Percentiles rank a stretch among this genome's conserved stretches.
These are phyloP conservation scores for Paraescarpia echinospica DNA, from an alignment of 1,140 invertebrate species.

Conservation along the genomic window DNA sequence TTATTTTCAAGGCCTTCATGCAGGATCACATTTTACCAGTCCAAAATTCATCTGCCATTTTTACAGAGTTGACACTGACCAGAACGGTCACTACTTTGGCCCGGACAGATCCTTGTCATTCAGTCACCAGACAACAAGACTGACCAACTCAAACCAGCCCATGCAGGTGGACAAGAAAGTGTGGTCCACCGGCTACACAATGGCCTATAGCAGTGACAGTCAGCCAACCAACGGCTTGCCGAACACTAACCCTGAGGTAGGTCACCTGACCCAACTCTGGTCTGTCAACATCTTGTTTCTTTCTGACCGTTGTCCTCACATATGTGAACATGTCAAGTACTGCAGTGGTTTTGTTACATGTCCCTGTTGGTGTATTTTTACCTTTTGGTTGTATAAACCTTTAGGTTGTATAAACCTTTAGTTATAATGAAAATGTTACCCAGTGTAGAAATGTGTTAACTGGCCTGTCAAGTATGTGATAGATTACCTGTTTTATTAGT, in stretches of 20 bases:
- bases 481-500: background rate
- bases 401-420: background rate
- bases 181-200: slow-evolving; percentile 2
- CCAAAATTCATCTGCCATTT: no score
- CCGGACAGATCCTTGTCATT: background rate
- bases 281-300: background rate
- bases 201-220: background rate
- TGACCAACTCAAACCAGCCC: slow-evolving; percentile 23
- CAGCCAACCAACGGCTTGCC: slow-evolving; percentile 9
- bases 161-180: slow-evolving; percentile 27
- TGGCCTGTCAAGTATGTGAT: background rate
- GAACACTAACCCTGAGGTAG: slow-evolving; percentile 26
- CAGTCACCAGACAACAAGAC: slow-evolving; percentile 9
- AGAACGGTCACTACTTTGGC: background rate
- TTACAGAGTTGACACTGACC: background rate
- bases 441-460: background rate
- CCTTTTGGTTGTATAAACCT: background rate
- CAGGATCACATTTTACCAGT: no score
- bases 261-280: background rate
- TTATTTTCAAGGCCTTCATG: no score
- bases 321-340: background rate
- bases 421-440: background rate
- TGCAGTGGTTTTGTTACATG: background rate
- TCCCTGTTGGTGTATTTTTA: background rate
- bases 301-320: background rate